phyloP scores from a whole-genome alignment of 2,113 vertebrate species.

The Lasiurus cinereus region DNA sequence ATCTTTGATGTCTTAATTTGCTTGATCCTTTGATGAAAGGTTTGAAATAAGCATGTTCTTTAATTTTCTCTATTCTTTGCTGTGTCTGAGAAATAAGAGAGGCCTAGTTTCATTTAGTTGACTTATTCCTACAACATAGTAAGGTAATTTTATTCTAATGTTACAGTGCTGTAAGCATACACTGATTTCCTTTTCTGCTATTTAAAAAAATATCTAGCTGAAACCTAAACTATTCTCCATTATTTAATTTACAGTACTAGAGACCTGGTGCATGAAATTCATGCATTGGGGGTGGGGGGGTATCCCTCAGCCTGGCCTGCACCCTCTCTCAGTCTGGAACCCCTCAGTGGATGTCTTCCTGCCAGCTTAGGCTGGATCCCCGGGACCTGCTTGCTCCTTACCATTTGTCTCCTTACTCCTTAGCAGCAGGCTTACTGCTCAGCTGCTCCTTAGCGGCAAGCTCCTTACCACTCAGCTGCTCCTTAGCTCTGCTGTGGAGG shows the following conservation, averaged over 20 bases:
- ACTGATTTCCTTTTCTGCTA: conserved; percentile 6
- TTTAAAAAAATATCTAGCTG: conserved; percentile 16
- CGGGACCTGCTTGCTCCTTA: too few relatives aligned
- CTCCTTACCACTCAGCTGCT: too few relatives aligned
- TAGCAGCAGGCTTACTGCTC: too few relatives aligned
- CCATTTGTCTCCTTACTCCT: too few relatives aligned
- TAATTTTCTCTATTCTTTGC: conserved; percentile 44
- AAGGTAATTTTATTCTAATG: conserved; percentile 33
- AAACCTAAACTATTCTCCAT: not conserved
- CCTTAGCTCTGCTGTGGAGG: too few relatives aligned
- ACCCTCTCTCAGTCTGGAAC: too few relatives aligned
- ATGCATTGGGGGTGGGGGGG: too few relatives aligned
- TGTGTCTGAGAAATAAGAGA: conserved; percentile 27
- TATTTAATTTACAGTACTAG: not conserved
- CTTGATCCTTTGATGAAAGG: conserved; percentile 19
- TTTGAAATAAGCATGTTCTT: not conserved
- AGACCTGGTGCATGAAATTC: too few relatives aligned
- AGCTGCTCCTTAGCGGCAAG: too few relatives aligned
- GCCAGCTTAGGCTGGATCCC: too few relatives aligned
- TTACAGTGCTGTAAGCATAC: conserved; percentile 10
- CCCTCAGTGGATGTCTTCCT: too few relatives aligned
- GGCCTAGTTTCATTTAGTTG: not conserved
- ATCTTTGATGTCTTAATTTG: conserved; percentile 27
- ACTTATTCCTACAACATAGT: not conserved
- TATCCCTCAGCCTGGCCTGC: too few relatives aligned